Conservation (phyloP, 1,140 invertebrate species). For the Cotesia vestalis region DNA sequence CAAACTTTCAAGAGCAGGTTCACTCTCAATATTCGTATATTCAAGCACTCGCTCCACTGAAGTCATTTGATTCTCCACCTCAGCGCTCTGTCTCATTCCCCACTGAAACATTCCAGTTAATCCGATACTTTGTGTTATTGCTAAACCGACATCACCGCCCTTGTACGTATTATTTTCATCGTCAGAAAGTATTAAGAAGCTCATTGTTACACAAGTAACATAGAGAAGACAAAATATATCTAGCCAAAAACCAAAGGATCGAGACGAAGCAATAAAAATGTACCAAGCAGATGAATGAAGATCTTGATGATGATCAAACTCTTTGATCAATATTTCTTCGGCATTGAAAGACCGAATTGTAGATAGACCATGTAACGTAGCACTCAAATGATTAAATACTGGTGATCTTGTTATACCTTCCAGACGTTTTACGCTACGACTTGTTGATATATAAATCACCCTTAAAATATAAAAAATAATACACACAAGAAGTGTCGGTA, state of each 20-base stretch:
- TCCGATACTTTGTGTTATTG: conserved; percentile 82
- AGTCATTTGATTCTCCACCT: conserved; percentile 87
- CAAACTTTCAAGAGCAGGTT: conserved; percentile 73
- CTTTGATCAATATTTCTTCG: conserved; percentile 68
- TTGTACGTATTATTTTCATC: conserved; percentile 40
- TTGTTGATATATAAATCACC: conserved; percentile 73
- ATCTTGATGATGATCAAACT: conserved; percentile 74
- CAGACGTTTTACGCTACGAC: conserved; percentile 75
- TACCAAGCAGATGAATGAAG: conserved; percentile 79
- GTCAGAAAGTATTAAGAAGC: conserved; percentile 65
- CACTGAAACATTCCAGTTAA: conserved; percentile 89
- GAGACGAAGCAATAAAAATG: conserved; percentile 79
- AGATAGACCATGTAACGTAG: conserved; percentile 72
- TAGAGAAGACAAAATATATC: conserved; percentile 76
- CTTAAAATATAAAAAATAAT: conserved; percentile 71
- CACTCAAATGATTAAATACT: conserved; percentile 75
- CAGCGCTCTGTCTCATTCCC: conserved; percentile 85
- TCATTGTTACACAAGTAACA: conserved; percentile 75
- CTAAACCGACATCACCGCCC: conserved; percentile 77
- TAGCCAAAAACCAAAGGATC: conserved; percentile 84
- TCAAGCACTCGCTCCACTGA: conserved; percentile 85
- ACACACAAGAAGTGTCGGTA: conserved; percentile 70
- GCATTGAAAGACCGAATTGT: conserved; percentile 74
- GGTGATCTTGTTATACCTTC: conserved; percentile 75
- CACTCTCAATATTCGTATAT: conserved; percentile 74